Evolutionary conservation across 2,888 invertebrate species (phyloP), one percentile per base, ranked within the genome.

Genomic region (Glyphotaelius pellucidus): DNA sequence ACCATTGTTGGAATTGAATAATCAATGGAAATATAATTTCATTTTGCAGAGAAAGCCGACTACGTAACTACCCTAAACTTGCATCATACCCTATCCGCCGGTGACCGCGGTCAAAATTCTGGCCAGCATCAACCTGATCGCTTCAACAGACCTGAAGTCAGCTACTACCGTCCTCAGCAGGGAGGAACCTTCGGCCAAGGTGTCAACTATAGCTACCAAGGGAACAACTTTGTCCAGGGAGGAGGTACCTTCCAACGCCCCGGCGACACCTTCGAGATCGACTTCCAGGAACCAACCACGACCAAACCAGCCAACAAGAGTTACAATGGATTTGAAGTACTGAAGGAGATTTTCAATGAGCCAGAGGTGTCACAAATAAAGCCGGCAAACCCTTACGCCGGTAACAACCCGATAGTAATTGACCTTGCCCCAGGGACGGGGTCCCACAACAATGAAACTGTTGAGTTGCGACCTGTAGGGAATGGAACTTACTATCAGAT

Each of bases 1-100:
- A 15, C 15, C n/a, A n/a, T 1, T 9, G 9, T 80, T 80, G 1
- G 14, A 19, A 19, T 19, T 3, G 15, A 52, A 14, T 4, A 52
- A 52, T 52, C 7, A 42, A 42, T 42, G 42, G 12, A 5, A 19
- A 19, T 19, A 52, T 52, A 19, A 52, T 52, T 52, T 52, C 15
- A 7, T 67, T 25, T 91, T 91, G 92, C 91, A 93, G 93, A 93
- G 93, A 94, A 95, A 80, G 94, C 95, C 89, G 94, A 94, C 90
- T 95, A 95, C 91, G 95, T 96, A 3, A 96, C 96, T 12, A 96
- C 95, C 0, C 95, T 96, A 67, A 96, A 95, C 90, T 95, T 97
- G 0, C 96, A 96, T 92, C 96, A 96, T 94, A 95, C 95, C 79
- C 94, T 96, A 25, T 95, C 94, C 94, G 94, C 92, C 35, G 89